A percentile compares a stretch with the other conserved stretches of the same genome.
These are phyloP conservation scores for Hexactinellida sp. DNA, from an alignment of 37 sponge, comb jelly and placozoan species.

Conservation along the genomic window DNA sequence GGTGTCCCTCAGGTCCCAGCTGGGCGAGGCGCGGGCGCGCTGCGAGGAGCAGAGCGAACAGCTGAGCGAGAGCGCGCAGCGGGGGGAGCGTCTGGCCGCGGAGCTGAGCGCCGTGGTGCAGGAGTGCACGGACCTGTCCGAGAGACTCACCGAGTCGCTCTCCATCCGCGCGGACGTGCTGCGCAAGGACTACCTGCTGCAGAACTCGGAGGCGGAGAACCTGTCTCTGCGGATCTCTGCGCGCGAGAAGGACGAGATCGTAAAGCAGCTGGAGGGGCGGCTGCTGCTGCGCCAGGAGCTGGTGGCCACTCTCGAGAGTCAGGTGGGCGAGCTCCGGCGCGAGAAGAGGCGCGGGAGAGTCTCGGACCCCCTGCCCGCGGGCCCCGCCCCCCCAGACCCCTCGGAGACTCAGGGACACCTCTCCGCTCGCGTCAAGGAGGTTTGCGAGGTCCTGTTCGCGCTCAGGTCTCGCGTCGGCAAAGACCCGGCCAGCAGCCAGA, in stretches of 20 bases:
- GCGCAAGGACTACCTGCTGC: background rate
- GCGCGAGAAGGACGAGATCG: background rate
- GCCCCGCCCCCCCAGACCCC: background rate
- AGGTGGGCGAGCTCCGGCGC: background rate
- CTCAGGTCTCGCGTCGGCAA: background rate
- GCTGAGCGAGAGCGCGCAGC: background rate
- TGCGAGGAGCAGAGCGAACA: background rate
- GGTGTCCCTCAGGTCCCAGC: background rate
- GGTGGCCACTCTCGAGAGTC: background rate
- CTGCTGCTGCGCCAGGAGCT: background rate
- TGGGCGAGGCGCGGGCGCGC: background rate
- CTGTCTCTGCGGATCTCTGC: background rate
- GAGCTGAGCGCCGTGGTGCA: background rate
- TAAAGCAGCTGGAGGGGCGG: background rate
- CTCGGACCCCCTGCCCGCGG: background rate
- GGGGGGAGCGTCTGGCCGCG: background rate
- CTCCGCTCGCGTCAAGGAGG: background rate
- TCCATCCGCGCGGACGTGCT: background rate
- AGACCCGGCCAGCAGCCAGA: background rate
- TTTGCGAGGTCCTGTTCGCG: background rate
- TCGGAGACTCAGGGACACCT: background rate
- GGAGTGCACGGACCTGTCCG: background rate
- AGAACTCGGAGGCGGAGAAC: background rate
- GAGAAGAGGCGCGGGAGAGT: background rate
- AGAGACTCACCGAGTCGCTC: background rate